These are phyloP conservation scores for Lochmaea capreae DNA, from an alignment of 2,888 invertebrate genomes.

Conservation along the genomic window DNA sequence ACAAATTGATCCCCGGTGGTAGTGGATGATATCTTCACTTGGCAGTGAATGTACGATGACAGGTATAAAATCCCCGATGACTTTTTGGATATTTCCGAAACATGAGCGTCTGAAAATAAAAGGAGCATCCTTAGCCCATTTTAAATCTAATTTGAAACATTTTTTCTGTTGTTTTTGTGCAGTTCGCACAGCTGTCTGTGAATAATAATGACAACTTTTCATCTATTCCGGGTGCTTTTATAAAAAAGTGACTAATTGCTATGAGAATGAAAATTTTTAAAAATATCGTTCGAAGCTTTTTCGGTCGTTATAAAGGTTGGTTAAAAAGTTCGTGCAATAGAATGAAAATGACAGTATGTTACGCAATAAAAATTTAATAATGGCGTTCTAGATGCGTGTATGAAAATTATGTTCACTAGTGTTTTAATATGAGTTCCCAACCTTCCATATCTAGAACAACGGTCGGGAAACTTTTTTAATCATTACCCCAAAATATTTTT, in stretches of 20 bases:
- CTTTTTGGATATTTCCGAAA: slow-evolving; percentile 42
- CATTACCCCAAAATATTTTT: too few relatives aligned
- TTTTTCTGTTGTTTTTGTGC: not conserved
- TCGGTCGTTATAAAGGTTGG: not conserved
- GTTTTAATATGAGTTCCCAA: too few relatives aligned
- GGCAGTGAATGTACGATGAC: slow-evolving; percentile 42
- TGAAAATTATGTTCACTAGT: too few relatives aligned
- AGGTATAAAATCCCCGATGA: slow-evolving; percentile 51
- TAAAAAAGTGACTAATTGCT: not conserved
- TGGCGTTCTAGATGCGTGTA: too few relatives aligned
- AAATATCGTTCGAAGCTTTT: not conserved
- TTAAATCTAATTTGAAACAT: not conserved
- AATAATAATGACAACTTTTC: not conserved
- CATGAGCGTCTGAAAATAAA: slow-evolving; percentile 4
- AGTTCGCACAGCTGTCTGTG: slow-evolving; percentile 4
- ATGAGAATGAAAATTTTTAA: not conserved
- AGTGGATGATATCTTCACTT: slow-evolving; percentile 34
- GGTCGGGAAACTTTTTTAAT: too few relatives aligned
- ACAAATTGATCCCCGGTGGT: slow-evolving; percentile 36
- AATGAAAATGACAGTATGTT: too few relatives aligned
- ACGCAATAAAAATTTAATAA: too few relatives aligned
- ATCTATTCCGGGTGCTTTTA: not conserved
- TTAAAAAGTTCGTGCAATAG: not conserved
- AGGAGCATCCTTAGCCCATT: not conserved
- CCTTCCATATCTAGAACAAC: too few relatives aligned